A percentile compares a stretch with the other conserved stretches of the same genome.
Conservation (phyloP, 2,888 invertebrate species). For the Oasisia sp. region DNA sequence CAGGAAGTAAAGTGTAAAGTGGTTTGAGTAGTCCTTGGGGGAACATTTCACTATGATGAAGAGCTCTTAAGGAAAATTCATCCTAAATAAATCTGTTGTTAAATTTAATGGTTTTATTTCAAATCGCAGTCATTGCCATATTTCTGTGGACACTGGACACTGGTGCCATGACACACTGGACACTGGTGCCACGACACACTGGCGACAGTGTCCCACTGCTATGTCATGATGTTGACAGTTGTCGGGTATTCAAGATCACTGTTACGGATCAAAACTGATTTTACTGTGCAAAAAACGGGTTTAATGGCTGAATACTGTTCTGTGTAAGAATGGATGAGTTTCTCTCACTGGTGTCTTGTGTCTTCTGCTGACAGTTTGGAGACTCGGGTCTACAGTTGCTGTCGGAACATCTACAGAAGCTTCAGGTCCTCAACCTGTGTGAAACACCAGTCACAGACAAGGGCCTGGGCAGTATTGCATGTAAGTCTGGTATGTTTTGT, state of each 20-base stretch:
- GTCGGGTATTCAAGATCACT: neutral
- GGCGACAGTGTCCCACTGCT: neutral
- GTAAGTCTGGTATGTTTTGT: constrained; percentile 69
- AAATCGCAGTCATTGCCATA: no score
- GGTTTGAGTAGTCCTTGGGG: no score
- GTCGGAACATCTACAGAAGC: constrained; percentile 80
- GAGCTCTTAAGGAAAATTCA: no score
- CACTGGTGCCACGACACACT: no score
- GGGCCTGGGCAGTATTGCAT: constrained; percentile 78
- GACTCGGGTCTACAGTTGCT: constrained; percentile 81
- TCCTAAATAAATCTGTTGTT: no score
- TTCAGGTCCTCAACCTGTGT: constrained; percentile 83
- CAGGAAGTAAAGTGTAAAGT: no score
- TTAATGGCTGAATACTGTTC: neutral
- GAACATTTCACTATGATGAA: no score
- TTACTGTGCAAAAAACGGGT: neutral
- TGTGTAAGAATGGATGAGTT: neutral
- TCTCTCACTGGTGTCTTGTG: neutral
- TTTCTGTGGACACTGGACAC: no score
- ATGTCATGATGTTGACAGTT: neutral
- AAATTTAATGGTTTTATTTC: no score
- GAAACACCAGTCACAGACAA: constrained; percentile 85
- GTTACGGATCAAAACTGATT: neutral
- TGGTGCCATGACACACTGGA: no score
- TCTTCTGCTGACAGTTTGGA: constrained; percentile 72